Percentiles rank a stretch among this genome's conserved stretches.
Evolutionary conservation across 1,140 invertebrate species (phyloP).

Genomic region (Agrypnia vestita): DNA sequence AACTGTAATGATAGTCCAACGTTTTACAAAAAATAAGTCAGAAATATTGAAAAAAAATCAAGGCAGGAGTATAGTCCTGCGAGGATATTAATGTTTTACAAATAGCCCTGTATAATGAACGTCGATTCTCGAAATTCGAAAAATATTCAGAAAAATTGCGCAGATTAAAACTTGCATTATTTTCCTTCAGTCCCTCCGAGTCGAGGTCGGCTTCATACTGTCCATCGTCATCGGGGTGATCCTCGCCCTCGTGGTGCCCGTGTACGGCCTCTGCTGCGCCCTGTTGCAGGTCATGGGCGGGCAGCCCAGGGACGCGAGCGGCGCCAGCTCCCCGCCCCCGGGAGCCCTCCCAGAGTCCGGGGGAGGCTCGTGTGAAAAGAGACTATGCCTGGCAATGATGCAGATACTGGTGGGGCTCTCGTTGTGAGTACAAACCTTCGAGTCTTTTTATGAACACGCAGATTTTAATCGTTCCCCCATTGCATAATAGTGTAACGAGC

Average conservation of each 20-base stretch:
- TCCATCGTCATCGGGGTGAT: slow-evolving; percentile 47
- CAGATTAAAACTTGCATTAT: neutral
- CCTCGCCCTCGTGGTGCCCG: slow-evolving; percentile 49
- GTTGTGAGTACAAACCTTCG: slow-evolving; percentile 55
- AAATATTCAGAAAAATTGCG: no score
- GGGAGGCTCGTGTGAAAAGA: slow-evolving; percentile 50
- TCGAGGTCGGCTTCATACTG: slow-evolving; percentile 58
- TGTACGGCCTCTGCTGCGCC: slow-evolving; percentile 48
- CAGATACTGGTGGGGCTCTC: slow-evolving; percentile 49
- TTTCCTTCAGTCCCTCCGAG: slow-evolving; percentile 53
- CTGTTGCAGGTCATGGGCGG: slow-evolving; percentile 40
- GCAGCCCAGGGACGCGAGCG: slow-evolving; percentile 11
- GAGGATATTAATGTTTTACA: no score
- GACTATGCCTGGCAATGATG: slow-evolving; percentile 49
- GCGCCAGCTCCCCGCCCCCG: slow-evolving; percentile 39
- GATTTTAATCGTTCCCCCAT: no score
- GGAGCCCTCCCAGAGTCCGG: slow-evolving; percentile 35
- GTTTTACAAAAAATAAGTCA: no score
- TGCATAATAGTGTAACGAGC: no score
- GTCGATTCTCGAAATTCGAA: no score
- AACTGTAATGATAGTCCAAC: no score
- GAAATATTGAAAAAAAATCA: no score
- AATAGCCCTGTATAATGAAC: no score
- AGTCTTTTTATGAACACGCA: no score
- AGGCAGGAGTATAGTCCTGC: no score